Evolutionary conservation across 2,888 invertebrate genomes (phyloP).

Genomic region (Harpalus rubripes): DNA sequence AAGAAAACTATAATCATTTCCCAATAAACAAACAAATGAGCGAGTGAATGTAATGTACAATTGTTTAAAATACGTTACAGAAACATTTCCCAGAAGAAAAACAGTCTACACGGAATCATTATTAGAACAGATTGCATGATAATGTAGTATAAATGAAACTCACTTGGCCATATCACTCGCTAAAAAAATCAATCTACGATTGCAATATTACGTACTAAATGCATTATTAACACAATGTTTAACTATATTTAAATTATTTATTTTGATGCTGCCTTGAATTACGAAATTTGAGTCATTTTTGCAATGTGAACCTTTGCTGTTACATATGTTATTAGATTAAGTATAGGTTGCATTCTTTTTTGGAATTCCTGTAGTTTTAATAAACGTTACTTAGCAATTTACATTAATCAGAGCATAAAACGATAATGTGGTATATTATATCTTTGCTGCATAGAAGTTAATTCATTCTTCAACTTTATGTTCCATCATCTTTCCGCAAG

Average conservation of each 20-base stretch:
- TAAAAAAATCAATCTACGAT: conserved; percentile 1
- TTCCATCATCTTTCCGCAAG: conserved; percentile 21
- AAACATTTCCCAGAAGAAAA: conserved; percentile 13
- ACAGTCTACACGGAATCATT: conserved; percentile 24
- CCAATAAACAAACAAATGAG: conserved; percentile 28
- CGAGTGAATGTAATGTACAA: conserved; percentile 32
- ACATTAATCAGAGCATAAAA: conserved; percentile 62
- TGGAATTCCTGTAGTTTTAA: conserved; percentile 59
- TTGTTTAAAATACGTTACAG: conserved; percentile 25
- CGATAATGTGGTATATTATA: conserved; percentile 46
- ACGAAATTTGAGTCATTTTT: conserved; percentile 57
- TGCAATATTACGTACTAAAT: conserved; percentile 36
- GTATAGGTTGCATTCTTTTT: conserved; percentile 50
- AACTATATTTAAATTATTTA: conserved; percentile 44
- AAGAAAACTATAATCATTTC: not conserved
- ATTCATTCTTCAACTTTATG: conserved; percentile 10
- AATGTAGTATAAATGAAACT: conserved; percentile 38
- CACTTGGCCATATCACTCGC: conserved; percentile 24
- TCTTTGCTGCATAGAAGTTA: conserved; percentile 27
- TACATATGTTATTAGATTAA: conserved; percentile 56
- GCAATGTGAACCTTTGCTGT: conserved; percentile 14
- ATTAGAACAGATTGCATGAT: conserved; percentile 41
- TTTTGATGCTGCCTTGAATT: conserved; percentile 49
- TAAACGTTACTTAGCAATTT: conserved; percentile 57
- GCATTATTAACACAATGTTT: conserved; percentile 22